Conservation (phyloP, 2,113 vertebrate genomes). For the Gallinago media region DNA sequence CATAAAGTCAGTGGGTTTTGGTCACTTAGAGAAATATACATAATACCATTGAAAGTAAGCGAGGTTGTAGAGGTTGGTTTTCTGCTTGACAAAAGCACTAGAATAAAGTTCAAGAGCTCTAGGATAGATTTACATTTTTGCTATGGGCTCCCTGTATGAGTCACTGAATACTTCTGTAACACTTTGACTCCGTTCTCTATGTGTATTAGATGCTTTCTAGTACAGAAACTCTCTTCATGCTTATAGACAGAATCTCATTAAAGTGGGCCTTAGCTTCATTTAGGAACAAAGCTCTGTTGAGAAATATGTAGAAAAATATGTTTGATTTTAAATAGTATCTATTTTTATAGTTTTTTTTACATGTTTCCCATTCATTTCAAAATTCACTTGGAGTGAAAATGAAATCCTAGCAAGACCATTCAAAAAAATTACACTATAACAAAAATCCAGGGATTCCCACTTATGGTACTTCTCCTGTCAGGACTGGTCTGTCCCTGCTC, state of each 20-base stretch:
- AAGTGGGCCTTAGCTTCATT: neutral
- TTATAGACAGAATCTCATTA: neutral
- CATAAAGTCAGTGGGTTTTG: neutral
- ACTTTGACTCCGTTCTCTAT: neutral
- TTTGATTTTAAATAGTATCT: neutral
- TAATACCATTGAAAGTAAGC: neutral
- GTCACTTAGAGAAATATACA: neutral
- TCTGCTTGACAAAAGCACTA: neutral
- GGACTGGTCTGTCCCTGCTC: neutral
- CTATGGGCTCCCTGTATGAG: neutral
- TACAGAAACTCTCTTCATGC: neutral
- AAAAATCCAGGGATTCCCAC: neutral
- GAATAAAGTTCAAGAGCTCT: neutral
- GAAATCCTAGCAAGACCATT: neutral
- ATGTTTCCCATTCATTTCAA: neutral
- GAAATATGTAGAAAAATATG: neutral
- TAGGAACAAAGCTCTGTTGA: neutral
- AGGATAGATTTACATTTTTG: neutral
- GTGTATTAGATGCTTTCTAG: neutral
- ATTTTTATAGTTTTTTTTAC: neutral
- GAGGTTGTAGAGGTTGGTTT: neutral
- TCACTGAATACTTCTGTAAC: neutral
- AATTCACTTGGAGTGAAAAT: neutral
- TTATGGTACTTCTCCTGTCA: neutral
- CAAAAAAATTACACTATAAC: neutral